Conservation (phyloP, 2,888 invertebrate genomes). For the Elmis aenea region DNA sequence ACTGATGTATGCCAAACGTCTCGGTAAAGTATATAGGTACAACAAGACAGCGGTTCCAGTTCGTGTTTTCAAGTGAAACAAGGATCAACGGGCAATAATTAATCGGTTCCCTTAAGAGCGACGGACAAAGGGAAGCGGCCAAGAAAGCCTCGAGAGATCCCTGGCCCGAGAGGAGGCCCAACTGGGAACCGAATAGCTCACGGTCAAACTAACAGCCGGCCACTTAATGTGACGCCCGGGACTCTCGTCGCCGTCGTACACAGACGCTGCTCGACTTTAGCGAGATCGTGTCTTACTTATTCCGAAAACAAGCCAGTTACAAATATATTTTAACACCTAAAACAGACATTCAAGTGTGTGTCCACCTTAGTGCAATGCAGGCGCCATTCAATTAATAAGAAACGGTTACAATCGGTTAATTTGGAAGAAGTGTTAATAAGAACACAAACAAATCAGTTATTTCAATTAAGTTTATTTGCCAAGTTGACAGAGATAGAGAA, state of each 20-base stretch:
- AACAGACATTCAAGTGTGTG: too few species aligned
- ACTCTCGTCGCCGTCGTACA: conserved; percentile 38
- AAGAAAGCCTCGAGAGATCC: conserved; percentile 43
- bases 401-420: too few species aligned
- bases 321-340: too few species aligned
- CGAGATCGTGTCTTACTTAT: not conserved
- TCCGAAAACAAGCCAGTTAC: too few species aligned
- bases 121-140: conserved; percentile 41
- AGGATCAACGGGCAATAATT: conserved; percentile 45
- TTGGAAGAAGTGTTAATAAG: too few species aligned
- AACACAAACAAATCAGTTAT: too few species aligned
- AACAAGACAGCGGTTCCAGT: conserved; percentile 8
- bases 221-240: conserved; percentile 50
- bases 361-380: too few species aligned
- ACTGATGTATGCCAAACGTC: too few species aligned
- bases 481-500: too few species aligned
- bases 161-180: conserved; percentile 38
- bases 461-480: too few species aligned
- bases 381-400: too few species aligned
- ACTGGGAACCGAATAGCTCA: conserved; percentile 41
- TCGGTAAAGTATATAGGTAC: too few species aligned
- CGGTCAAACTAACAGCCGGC: conserved; percentile 49
- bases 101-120: conserved; percentile 46
- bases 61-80: conserved; percentile 38
- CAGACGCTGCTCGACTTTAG: conserved; percentile 18